Base-by-base conservation (phyloP, 1,140 invertebrate genomes). In the Drosophila ambigua region DNA sequence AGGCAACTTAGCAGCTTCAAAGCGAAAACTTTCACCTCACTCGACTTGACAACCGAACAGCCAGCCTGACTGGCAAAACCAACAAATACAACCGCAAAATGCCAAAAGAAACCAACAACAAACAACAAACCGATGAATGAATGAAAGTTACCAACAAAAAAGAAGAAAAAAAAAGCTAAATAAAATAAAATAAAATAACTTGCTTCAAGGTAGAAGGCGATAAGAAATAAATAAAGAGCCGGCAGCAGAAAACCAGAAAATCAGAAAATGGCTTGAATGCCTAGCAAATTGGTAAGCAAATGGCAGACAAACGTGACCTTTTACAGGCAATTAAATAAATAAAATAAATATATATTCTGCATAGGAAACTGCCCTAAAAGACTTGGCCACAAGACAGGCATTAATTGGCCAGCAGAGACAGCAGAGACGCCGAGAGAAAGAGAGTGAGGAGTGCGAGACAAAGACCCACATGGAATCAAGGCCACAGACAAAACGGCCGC, bases 21-120 rank as follows among this genome's bases (percentile, higher is more conserved):
- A 65, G 65, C 49, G 79, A 72, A 87, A 88, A 88, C 83, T 88
- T 88, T 88, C 83, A 88, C 83, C 83, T 68, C 76, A 45, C 65
- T 58, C 60, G 58, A 67, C 62, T 52, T 52, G 68, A 57, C 78
- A 52, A 50, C 60, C 60, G 26, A 39, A 39, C 35, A 39, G 35
- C 35, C 35, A 39, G 31, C 31, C 31, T 11, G 35, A 13, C 55
- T n/a, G 43, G 5, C 43, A 58, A 50, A 53, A 53, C 23, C 62
- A 59, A 23, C 65, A 59, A 43, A 9, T 54, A 45, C 43, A 72
- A 55, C 52, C 67, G 28, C 57, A 66, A 50, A 45, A 52, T 53
- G 23, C 24, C 63, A 73, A 58, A 44, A 60, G 20, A 49, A 53
- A 66, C n/a, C 45, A 53, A 76, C 77, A 85, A 80, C 78, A 72